These are phyloP conservation scores for Peromyscus aztecus DNA, from an alignment of 2,797 vertebrate genomes.

Conservation along the genomic window DNA sequence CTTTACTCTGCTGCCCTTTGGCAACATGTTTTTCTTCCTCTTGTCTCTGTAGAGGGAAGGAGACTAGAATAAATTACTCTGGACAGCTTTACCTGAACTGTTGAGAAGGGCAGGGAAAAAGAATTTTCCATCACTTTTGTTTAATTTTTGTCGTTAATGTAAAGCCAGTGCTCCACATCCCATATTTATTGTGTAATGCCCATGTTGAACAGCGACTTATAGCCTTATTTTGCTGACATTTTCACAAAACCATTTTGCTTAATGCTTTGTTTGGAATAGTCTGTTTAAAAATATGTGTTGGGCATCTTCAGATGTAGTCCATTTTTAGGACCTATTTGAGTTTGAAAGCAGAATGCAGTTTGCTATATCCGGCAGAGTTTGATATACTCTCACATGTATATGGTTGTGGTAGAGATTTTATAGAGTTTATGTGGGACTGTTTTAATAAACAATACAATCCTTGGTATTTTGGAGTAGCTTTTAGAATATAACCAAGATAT, in stretches of 20 bases:
- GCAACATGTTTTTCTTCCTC: slow-evolving; percentile 67
- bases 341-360: slow-evolving; percentile 1
- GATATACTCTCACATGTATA: neutral
- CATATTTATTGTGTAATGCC: neutral
- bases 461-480: slow-evolving; percentile 30
- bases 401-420: slow-evolving; percentile 10
- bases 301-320: neutral
- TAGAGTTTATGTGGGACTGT: neutral
- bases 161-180: neutral
- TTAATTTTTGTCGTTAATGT: neutral
- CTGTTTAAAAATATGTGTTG: neutral
- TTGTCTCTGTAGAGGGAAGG: neutral
- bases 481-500: slow-evolving; percentile 7
- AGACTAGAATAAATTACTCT: slow-evolving; percentile 14
- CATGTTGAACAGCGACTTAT: neutral
- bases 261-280: slow-evolving; percentile 7
- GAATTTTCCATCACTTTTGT: neutral
- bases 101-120: neutral
- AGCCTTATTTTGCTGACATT: neutral
- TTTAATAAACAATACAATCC: neutral
- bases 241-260: slow-evolving; percentile 1
- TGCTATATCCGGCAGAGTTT: neutral
- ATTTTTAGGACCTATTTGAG: slow-evolving; percentile 4
- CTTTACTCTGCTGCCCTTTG: neutral
- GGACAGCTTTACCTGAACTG: slow-evolving; percentile 14